Evolutionary conservation across 2,797 vertebrate species (phyloP).

Genomic region (Crax fasciolata): DNA sequence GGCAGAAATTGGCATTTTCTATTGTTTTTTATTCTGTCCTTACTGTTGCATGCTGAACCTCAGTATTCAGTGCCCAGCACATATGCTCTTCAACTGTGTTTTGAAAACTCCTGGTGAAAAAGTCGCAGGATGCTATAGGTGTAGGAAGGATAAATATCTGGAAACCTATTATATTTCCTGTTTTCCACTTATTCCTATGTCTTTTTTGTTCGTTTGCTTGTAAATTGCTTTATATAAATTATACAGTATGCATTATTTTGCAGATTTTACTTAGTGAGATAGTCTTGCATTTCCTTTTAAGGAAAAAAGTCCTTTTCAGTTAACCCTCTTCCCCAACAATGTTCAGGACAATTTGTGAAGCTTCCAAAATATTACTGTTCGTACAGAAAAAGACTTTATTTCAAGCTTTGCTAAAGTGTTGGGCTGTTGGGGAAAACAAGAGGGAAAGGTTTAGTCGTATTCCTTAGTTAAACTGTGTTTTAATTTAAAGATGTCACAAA

Average conservation of each 20-base stretch:
- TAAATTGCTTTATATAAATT: background rate
- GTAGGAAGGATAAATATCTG: background rate
- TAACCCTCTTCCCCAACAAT: background rate
- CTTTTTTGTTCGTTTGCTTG: background rate
- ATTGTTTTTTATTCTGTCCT: background rate
- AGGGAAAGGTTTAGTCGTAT: conserved; percentile 4
- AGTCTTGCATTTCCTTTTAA: background rate
- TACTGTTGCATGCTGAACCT: background rate
- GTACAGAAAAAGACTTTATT: background rate
- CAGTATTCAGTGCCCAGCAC: background rate
- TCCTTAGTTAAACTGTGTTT: conserved; percentile 33
- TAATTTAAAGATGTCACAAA: conserved; percentile 49
- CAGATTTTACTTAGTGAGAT: background rate
- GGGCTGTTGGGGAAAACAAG: background rate
- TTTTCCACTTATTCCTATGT: background rate
- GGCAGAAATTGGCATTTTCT: background rate
- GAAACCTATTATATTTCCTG: background rate
- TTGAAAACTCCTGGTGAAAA: background rate
- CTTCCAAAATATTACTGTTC: background rate
- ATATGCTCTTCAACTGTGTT: fast-evolving
- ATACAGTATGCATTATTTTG: background rate
- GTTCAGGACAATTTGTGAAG: background rate
- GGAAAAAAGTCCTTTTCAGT: background rate
- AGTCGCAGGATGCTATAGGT: background rate
- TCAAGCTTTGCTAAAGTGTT: background rate